Evolutionary conservation across 2,113 vertebrate species (phyloP), one percentile per base, ranked within the genome.

Genomic region (Sardina pilchardus): DNA sequence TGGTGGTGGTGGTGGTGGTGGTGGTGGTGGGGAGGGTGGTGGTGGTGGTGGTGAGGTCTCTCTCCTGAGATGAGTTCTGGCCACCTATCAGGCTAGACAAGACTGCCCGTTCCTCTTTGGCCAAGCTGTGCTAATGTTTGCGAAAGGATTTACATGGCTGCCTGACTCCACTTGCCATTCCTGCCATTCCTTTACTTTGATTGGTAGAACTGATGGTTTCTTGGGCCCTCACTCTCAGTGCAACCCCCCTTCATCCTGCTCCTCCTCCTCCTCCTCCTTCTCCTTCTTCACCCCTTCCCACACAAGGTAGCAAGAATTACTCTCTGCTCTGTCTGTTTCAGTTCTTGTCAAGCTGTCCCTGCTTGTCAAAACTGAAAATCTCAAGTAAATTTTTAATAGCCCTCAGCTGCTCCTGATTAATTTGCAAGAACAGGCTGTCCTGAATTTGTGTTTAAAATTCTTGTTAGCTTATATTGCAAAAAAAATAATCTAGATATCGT

Each of bases 71-170:
- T 21, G 53, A 56, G 53, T 1, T 56, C 17, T 56, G 19, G 63
- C 26, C 26, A 2, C n/a, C 63, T 7, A 26, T 2, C 63, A 71
- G n/a, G 10, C 63, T 16, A 71, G 63, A 71, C n/a, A 19, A 59
- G 53, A 59, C 53, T 26, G 26, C 63, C 26, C 10, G 4, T 12
- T 34, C 19, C 53, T 24, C 21, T 21, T 50, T 50, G 48, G 30
- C 63, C 63, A 71, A 71, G 63, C 63, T 71, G 63, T 30, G 63
- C 63, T 71, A 71, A 71, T 34, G 63, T 71, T 71, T 71, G 63
- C 30, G 6, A 71, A 34, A 34, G 63, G 63, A 71, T 71, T 71
- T 71, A 30, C 30, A 71, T 71, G 6, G 53, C 53, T 5, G 19
- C 53, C 48, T 56, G 53, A 24, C 19, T 56, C 19, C 19, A 6